A percentile compares a stretch with the other conserved stretches of the same genome.
These are phyloP conservation scores for Penelope pileata DNA, from an alignment of 2,113 vertebrate genomes.

Conservation along the genomic window DNA sequence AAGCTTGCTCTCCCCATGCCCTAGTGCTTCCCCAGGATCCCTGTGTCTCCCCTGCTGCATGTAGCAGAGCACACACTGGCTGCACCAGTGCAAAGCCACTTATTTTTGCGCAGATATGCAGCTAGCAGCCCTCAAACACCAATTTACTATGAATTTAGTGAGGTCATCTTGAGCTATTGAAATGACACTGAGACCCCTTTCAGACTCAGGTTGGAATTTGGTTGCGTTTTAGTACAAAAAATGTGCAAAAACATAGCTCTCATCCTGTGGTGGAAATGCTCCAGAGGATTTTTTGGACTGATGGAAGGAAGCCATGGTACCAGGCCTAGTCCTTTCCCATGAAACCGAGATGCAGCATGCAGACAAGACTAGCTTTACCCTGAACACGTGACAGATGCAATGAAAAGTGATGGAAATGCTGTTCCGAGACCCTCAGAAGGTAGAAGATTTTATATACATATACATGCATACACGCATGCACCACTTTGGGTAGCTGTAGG, in stretches of 20 bases:
- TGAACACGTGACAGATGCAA: neutral
- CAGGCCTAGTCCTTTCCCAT: neutral
- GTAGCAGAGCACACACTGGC: neutral
- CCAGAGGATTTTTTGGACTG: neutral
- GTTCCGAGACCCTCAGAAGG: neutral
- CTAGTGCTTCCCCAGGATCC: fast-evolving
- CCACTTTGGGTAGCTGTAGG: neutral
- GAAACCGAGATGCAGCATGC: neutral
- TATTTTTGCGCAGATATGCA: neutral
- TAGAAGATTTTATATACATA: neutral
- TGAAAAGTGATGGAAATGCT: neutral
- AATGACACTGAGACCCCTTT: neutral
- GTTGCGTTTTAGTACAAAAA: neutral
- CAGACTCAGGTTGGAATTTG: neutral
- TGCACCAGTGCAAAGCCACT: neutral
- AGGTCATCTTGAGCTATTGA: neutral
- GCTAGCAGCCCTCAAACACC: neutral
- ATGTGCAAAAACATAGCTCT: neutral
- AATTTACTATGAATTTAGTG: neutral
- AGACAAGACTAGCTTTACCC: neutral
- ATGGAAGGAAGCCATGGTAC: neutral
- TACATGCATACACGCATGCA: fast-evolving
- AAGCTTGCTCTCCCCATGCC: neutral
- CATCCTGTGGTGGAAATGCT: neutral
- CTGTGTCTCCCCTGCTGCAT: neutral